Evolutionary conservation across 2,888 invertebrate species (phyloP), one percentile per base, ranked within the genome.

Genomic region (Achlya flavicornis): DNA sequence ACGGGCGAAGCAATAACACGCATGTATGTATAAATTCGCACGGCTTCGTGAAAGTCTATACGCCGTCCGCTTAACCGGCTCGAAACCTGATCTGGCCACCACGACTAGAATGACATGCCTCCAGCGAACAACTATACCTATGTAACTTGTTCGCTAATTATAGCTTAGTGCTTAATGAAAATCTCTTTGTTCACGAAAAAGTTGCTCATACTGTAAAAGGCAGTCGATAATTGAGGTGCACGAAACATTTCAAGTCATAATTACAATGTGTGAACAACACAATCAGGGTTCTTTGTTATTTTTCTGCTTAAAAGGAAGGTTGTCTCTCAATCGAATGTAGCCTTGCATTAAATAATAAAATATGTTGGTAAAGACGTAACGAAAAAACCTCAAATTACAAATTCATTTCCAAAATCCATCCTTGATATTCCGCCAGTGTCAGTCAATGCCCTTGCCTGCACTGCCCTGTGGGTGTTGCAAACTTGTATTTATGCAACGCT

Each of bases 11-110:
- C 38, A 10, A 41, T 12, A 41, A 8, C 64, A 63, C 53, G 38
- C 53, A 58, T 61, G 63, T 63, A 64, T 69, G 62, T 64, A 68
- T 72, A 75, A 41, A 41, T 78, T 80, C 66, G 75, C 79, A 78
- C 73, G 80, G 77, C 74, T 71, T 74, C 76, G 80, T 77, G 86
- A 86, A 86, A 86, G 83, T 78, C 72, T 74, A 84, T 74, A 83
- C 80, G 78, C 75, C 16, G 19, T 53, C 53, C 53, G 53, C 53
- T 53, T 41, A 62, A 60, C 62, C 63, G 57, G 64, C 63, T 68
- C 69, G 79, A 75, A 84, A 82, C 79, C 67, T 74, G 80, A 83
- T 78, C 74, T 62, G 66, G 57, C 66, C 61, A 62, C 68, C 57
- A 58, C 69, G 70, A 74, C 76, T 79, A 73, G 77, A 75, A 77